Conservation (phyloP, 2,888 invertebrate genomes). For the Rotaria magnacalcarata region DNA sequence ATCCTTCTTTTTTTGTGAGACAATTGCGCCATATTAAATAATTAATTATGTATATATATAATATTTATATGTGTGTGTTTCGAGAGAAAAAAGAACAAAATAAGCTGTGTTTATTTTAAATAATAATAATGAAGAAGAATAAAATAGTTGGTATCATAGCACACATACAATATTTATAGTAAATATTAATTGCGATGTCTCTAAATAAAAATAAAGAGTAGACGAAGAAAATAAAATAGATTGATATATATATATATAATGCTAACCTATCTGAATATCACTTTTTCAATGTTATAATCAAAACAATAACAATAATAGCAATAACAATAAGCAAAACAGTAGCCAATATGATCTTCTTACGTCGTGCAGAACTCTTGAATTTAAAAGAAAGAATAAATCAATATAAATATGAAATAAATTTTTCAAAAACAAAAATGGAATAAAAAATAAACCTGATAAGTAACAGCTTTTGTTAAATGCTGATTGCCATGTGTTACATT, state of each 20-base stretch:
- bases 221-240: background rate
- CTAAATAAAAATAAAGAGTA: background rate
- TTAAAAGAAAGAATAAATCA: background rate
- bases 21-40: background rate
- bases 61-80: too few relatives aligned
- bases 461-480: background rate
- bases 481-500: background rate
- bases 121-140: background rate
- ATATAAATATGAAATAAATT: background rate
- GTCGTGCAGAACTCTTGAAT: background rate
- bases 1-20: background rate
- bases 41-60: too few relatives aligned
- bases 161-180: background rate
- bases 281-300: conserved; percentile 9
- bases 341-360: background rate
- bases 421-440: background rate
- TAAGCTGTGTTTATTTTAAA: background rate
- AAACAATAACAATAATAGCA: background rate
- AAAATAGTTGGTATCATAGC: background rate
- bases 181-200: background rate
- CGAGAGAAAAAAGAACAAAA: too few relatives aligned
- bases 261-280: background rate
- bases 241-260: background rate
- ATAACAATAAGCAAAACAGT: background rate
- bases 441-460: background rate